phyloP scores from a whole-genome alignment of 2,113 vertebrate genomes.

The Hippocampus comes region DNA sequence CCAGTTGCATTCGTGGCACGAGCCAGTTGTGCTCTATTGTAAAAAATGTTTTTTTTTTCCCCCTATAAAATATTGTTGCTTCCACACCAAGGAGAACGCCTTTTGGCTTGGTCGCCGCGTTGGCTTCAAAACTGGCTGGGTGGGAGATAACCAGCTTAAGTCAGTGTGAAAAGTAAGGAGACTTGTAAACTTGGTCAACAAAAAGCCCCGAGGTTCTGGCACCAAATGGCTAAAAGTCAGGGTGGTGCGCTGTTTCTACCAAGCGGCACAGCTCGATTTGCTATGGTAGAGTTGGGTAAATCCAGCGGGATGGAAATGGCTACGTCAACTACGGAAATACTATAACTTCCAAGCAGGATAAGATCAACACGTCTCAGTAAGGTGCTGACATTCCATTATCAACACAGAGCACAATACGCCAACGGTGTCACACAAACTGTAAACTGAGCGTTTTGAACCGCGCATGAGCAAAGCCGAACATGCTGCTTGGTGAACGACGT shows the following conservation, averaged over 20 bases:
- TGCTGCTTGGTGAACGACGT: too few species aligned
- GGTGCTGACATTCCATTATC: not conserved
- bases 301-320: not conserved
- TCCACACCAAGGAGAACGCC: slow-evolving; percentile 2
- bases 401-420: too few species aligned
- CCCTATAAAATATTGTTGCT: not conserved
- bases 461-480: too few species aligned
- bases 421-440: too few species aligned
- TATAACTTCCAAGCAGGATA: not conserved
- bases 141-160: slow-evolving; percentile 50
- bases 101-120: slow-evolving; percentile 9
- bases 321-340: too few species aligned
- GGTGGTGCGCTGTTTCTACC: not conserved
- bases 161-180: not conserved
- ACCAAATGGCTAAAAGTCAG: not conserved
- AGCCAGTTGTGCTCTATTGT: not conserved
- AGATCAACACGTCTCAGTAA: not conserved
- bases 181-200: not conserved
- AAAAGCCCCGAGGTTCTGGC: not conserved
- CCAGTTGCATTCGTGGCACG: not conserved
- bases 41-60: not conserved
- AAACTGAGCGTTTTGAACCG: too few species aligned
- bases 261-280: not conserved
- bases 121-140: slow-evolving; percentile 22
- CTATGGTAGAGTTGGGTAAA: not conserved